Percentiles rank a stretch among this genome's conserved stretches.
phyloP scores from a whole-genome alignment of 2,113 vertebrate genomes.

The Chaenocephalus aceratus region DNA sequence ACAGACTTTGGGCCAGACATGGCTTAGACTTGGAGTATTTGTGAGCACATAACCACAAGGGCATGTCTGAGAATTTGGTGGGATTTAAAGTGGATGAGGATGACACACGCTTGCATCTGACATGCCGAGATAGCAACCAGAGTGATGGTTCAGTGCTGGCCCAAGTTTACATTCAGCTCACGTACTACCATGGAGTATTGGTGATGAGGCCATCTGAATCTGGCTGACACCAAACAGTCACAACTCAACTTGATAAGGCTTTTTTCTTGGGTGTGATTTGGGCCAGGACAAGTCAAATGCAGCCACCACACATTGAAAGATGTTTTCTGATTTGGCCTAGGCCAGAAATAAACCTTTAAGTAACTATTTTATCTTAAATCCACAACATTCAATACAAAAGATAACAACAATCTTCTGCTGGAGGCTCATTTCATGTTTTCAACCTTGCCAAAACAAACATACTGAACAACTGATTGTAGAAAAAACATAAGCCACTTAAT shows the following conservation, averaged over 20 bases:
- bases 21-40: slow-evolving; percentile 45
- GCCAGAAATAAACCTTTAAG: slow-evolving; percentile 3
- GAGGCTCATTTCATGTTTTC: background rate
- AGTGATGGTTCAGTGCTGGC: slow-evolving; percentile 4
- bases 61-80: slow-evolving; percentile 45
- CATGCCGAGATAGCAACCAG: slow-evolving; percentile 19
- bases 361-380: slow-evolving; percentile 3
- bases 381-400: background rate
- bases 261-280: background rate
- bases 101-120: slow-evolving; percentile 18
- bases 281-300: background rate
- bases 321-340: background rate
- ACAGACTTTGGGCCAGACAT: slow-evolving; percentile 46
- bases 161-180: slow-evolving; percentile 7
- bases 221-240: background rate
- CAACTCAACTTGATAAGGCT: background rate
- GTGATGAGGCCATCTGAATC: slow-evolving; percentile 2
- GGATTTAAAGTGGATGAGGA: slow-evolving; percentile 48
- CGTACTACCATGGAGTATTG: background rate
- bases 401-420: background rate
- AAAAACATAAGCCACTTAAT: background rate
- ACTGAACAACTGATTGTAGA: background rate
- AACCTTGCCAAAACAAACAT: background rate
- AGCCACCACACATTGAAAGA: background rate
- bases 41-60: slow-evolving; percentile 39